Conservation (phyloP, 2,797 vertebrate species). For the Halcyon chelicuti region DNA sequence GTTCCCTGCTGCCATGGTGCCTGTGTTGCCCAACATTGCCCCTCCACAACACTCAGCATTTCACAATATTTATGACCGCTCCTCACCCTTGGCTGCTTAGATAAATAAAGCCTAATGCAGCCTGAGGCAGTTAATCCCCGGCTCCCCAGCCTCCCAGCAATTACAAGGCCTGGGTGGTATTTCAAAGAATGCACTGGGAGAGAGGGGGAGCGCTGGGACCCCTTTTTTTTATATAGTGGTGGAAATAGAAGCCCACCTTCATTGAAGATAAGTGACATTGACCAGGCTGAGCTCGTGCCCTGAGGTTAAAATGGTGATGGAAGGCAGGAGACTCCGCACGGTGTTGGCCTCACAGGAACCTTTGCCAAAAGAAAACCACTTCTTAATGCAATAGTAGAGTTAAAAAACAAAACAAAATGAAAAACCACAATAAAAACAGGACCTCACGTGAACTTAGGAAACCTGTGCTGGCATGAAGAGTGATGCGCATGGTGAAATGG, state of each 20-base stretch:
- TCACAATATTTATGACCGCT: conserved; percentile 54
- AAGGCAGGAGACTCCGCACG: conserved; percentile 12
- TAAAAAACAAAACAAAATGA: conserved; percentile 26
- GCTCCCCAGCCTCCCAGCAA: conserved; percentile 30
- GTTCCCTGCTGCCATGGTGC: background rate
- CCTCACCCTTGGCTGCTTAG: conserved; percentile 54
- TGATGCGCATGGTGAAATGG: background rate
- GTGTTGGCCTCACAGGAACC: conserved; percentile 40
- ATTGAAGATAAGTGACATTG: background rate
- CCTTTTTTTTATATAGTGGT: background rate
- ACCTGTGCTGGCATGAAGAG: background rate
- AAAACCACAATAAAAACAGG: conserved; percentile 26
- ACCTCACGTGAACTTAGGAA: conserved; percentile 37
- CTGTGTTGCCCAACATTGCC: fast-evolving
- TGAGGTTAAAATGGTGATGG: background rate
- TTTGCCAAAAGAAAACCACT: conserved; percentile 57
- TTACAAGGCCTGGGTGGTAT: conserved; percentile 66
- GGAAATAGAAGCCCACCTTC: conserved; percentile 31
- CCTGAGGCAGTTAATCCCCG: conserved; percentile 45
- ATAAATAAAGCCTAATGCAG: conserved; percentile 69
- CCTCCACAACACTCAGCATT: background rate
- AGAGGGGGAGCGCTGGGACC: conserved; percentile 7
- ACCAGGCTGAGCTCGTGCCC: background rate
- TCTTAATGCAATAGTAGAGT: conserved; percentile 51
- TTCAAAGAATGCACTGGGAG: conserved; percentile 33